These are phyloP conservation scores for Pygoscelis antarcticus DNA, from an alignment of 2,113 vertebrate genomes.

Conservation along the genomic window DNA sequence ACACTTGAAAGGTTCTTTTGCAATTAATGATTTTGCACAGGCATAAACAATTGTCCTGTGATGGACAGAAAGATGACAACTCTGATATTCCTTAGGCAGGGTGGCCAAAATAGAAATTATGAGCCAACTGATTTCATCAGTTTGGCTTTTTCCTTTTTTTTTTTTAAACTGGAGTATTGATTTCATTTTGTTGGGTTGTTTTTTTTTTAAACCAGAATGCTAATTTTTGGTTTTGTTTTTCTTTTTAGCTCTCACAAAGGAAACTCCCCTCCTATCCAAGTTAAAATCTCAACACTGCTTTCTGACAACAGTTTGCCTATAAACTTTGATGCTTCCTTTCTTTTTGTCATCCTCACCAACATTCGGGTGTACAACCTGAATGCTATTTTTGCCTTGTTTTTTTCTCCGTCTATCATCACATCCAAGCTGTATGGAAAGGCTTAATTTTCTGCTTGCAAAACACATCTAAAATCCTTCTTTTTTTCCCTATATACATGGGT, in stretches of 20 bases:
- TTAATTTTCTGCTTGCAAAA: background rate
- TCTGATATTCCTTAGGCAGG: background rate
- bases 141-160: background rate
- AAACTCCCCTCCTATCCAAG: background rate
- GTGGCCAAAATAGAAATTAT: background rate
- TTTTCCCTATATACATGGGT: background rate
- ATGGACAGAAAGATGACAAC: background rate
- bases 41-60: background rate
- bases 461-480: background rate
- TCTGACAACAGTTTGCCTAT: background rate
- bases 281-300: background rate
- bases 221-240: background rate
- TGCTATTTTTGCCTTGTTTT: background rate
- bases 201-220: background rate
- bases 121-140: background rate
- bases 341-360: background rate
- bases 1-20: background rate
- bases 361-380: background rate
- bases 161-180: background rate
- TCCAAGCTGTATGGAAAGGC: background rate
- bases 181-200: background rate
- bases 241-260: background rate
- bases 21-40: constrained; percentile 2
- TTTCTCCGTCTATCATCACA: background rate
- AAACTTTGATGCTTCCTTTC: background rate